A percentile compares a stretch with the other conserved stretches of the same genome.
phyloP scores from a whole-genome alignment of 2,113 vertebrate genomes.

The Oenanthe melanoleuca region DNA sequence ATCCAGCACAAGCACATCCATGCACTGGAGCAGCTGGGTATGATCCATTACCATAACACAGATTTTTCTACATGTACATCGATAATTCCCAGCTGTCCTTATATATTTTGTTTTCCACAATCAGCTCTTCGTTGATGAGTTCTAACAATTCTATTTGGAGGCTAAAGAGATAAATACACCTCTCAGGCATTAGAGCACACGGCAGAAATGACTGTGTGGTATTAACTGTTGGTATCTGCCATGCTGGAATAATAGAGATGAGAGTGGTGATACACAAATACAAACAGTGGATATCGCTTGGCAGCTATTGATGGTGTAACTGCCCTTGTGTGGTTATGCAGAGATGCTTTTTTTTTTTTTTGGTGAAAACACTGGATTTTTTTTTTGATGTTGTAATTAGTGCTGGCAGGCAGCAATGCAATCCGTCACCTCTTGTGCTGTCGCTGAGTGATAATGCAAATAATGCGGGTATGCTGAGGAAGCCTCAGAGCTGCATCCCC shows the following conservation, averaged over 20 bases:
- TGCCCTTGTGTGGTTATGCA: neutral
- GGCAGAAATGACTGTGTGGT: neutral
- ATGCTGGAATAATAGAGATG: neutral
- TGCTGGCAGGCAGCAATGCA: neutral
- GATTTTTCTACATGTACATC: neutral
- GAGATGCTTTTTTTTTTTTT: neutral
- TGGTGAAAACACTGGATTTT: neutral
- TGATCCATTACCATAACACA: neutral
- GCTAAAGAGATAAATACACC: constrained; percentile 12
- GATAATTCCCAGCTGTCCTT: neutral
- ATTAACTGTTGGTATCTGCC: neutral
- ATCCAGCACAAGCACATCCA: neutral
- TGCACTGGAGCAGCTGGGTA: neutral
- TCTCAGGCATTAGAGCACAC: neutral
- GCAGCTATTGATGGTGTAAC: neutral
- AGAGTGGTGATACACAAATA: neutral
- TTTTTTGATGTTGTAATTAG: neutral
- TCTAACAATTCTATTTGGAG: neutral
- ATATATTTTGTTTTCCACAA: neutral
- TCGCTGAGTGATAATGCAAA: neutral
- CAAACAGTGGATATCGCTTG: neutral
- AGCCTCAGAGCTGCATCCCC: neutral
- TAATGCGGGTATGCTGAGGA: neutral
- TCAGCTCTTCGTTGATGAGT: neutral
- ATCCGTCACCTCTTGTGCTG: neutral